Base-by-base conservation (phyloP, 2,797 vertebrate species). In the Oreochromis grahami region DNA sequence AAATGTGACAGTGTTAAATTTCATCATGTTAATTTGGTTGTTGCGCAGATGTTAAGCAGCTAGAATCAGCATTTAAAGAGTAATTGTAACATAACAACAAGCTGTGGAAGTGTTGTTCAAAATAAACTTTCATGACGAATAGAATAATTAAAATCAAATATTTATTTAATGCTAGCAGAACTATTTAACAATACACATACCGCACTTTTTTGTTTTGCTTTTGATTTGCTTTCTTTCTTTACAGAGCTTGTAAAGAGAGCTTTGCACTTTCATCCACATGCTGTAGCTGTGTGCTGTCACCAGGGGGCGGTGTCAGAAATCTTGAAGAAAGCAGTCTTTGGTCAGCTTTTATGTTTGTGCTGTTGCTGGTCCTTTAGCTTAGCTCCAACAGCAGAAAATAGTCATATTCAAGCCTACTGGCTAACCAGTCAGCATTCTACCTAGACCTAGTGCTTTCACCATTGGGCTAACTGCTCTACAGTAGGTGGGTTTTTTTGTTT, bases 401-500 rank as follows among this genome's bases (percentile, higher is more conserved):
- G 41, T 11, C 21, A 70, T 8, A 70, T 63, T 63, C 60, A 65
- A 65, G 34, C 34, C 19, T 38, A 21, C n/a, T 65, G 34, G 7
- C 12, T 21, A 21, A 21, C 60, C 11, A 65, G n/a, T 65, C 19
- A 65, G 11, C 60, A 65, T 65, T 65, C 60, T 38, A 3, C 19
- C 3, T 38, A 65, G 34, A 65, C 34, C 12, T 19, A 65, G 19
- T 0, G 34, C 19, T 65, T 41, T 38, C 34, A 65, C 36, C 60
- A 38, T 21, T 13, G 34, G 19, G 60, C 60, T 65, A 38, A 21
- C 34, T 3, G 2, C 34, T 65, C 19, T 65, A 19, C 32, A 5
- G 58, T 63, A 38, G 58, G 34, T 63, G 34, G 3, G 0, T 0
- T 24, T 60, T 68, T 41, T 41, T 24, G 7, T 72, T 48, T 8